Evolutionary conservation across 2,113 vertebrate genomes (phyloP).

Genomic region (Macroglossus sobrinus): DNA sequence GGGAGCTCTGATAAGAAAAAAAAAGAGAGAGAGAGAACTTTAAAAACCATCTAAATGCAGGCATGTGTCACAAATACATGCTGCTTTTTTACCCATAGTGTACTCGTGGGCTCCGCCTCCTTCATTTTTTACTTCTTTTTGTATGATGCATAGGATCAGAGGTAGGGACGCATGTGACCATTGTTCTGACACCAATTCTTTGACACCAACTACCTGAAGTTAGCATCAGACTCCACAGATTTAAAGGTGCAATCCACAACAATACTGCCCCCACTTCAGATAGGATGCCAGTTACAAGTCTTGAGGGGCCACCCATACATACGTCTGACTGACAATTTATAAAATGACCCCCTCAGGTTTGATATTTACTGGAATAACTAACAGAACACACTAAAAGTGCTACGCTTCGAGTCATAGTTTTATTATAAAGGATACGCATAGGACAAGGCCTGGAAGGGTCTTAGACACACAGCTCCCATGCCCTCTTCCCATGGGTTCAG

Average conservation of each 20-base stretch:
- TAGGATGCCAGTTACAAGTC: neutral
- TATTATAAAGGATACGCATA: neutral
- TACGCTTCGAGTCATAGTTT: neutral
- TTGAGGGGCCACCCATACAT: neutral
- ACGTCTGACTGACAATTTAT: conserved; percentile 27
- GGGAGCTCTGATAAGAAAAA: neutral
- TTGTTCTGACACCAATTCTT: conserved; percentile 30
- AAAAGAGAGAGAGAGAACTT: neutral
- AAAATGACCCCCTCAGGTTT: neutral
- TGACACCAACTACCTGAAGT: neutral
- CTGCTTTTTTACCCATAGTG: neutral
- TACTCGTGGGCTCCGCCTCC: neutral
- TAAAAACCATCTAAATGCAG: neutral
- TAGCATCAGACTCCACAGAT: neutral
- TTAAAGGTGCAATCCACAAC: neutral
- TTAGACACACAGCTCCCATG: neutral
- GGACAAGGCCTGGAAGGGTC: neutral
- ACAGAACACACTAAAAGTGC: neutral
- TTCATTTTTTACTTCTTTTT: conserved; percentile 13
- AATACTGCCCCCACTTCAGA: neutral
- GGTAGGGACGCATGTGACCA: neutral
- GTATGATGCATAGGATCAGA: neutral
- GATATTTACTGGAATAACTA: conserved; percentile 10
- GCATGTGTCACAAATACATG: neutral
- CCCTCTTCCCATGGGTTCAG: neutral